Conservation (phyloP, 2,797 vertebrate genomes). For the Rhynchotus rufescens region DNA sequence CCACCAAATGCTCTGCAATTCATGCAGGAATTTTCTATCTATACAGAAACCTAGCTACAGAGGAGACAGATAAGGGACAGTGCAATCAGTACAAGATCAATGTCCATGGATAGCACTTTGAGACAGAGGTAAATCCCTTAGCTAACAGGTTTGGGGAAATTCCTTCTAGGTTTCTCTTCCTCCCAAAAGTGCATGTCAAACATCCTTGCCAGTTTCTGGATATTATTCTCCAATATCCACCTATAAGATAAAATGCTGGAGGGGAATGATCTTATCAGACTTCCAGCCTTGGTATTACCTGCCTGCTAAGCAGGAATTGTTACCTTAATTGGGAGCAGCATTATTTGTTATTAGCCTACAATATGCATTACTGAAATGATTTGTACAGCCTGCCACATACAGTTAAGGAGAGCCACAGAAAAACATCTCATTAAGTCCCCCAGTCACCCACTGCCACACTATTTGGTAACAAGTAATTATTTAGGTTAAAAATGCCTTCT, state of each 20-base stretch:
- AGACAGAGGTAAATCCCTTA: neutral
- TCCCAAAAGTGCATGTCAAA: neutral
- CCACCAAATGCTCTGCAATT: neutral
- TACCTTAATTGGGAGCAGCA: slow-evolving; percentile 19
- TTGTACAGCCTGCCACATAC: neutral
- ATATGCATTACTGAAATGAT: slow-evolving; percentile 13
- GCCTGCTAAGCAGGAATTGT: neutral
- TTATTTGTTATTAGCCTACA: neutral
- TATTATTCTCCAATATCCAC: neutral
- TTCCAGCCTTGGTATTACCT: neutral
- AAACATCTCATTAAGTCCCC: slow-evolving; percentile 31
- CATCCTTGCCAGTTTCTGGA: neutral
- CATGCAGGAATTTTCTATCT: neutral
- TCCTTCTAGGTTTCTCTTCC: neutral
- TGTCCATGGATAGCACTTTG: neutral
- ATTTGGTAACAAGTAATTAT: slow-evolving; percentile 47
- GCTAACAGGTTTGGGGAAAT: neutral
- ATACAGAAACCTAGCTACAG: neutral
- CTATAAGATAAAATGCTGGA: too few relatives aligned
- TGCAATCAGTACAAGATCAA: neutral
- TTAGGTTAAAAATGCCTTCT: slow-evolving; percentile 44
- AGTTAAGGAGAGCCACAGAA: neutral
- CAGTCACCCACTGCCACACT: neutral
- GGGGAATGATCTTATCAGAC: neutral
- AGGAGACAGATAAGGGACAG: neutral